Base-by-base conservation (phyloP, 2,113 vertebrate species). In the Oostethus manadensis region DNA sequence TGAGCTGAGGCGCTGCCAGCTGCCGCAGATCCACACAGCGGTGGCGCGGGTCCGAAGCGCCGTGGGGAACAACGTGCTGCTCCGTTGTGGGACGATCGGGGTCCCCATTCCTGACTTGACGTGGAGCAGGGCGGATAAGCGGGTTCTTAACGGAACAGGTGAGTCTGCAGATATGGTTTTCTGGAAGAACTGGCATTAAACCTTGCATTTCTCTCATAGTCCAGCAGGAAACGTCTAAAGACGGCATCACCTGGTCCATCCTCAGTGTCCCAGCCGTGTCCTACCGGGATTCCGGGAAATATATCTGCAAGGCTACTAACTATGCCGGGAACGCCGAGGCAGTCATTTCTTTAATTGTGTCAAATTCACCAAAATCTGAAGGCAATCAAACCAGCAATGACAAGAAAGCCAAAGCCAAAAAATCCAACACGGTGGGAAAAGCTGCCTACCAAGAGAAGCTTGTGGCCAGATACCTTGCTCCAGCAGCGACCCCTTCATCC, bases 261-360 rank as follows among this genome's bases (percentile, higher is more conserved):
- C 87, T 99, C 66, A 93, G 90, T 44, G 86, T 99, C 46, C 89
- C 92, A 16, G 89, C 86, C 0, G 93, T 95, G 53, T 94, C 94
- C 22, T 89, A 87, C 47, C 86, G 82, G 0, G 94, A 99, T 77
- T 94, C 97, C 0, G 97, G 97, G 45, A 95, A 96, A 83, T 99
- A 98, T 71, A 80, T 97, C 65, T 99, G 97, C 78, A 94, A 92
- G 84, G 96, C 94, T 22, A 89, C 90, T 77, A 99, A 98, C 77
- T 94, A 94, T 29, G 87, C 94, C 6, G 97, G 97, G 8, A 90
- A 87, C 15, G 91, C 94, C 0, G 93, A 97, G 73, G 93, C 93
- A 0, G 84, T 93, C 17, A 92, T 97, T 65, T 93, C 92, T 11
- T 90, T 99, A 22, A 64, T 94, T 8, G 87, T 99, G 77, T 93